Evolutionary conservation across 2,113 vertebrate species (phyloP).

Genomic region (Thalassarche chlororhynchos): DNA sequence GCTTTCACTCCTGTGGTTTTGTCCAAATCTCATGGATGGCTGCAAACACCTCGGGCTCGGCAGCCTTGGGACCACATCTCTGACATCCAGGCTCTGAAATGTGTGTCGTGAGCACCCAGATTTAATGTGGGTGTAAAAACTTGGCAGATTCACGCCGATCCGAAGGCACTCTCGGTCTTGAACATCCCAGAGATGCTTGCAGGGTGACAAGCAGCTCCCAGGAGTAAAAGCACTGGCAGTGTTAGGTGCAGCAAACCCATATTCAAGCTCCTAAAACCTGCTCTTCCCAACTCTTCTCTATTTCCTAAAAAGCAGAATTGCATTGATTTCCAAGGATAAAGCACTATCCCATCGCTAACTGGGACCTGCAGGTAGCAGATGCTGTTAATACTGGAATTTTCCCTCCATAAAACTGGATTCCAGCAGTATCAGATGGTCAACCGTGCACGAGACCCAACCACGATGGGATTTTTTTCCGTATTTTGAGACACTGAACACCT

Average conservation of each 20-base stretch:
- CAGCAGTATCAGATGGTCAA: background rate
- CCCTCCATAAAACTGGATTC: background rate
- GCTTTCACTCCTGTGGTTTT: background rate
- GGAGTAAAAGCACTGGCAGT: background rate
- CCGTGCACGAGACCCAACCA: fast-evolving
- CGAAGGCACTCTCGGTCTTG: background rate
- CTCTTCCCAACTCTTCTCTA: background rate
- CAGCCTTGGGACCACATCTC: background rate
- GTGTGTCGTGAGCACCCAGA: background rate
- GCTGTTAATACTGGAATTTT: background rate
- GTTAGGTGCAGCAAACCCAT: background rate
- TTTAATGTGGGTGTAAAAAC: background rate
- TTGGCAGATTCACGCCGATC: background rate
- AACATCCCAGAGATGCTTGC: background rate
- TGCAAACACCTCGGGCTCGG: background rate
- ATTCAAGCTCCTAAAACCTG: background rate
- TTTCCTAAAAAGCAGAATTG: background rate
- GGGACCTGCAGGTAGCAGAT: background rate
- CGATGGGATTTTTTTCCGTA: fast-evolving
- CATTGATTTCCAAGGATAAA: background rate
- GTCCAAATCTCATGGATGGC: background rate
- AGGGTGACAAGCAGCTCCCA: background rate
- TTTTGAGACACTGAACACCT: background rate
- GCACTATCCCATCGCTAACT: background rate
- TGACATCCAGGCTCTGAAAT: background rate